Evolutionary conservation across 2,888 invertebrate species (phyloP), one percentile per base, ranked within the genome.

Genomic region (Conops quadrifasciatus): DNA sequence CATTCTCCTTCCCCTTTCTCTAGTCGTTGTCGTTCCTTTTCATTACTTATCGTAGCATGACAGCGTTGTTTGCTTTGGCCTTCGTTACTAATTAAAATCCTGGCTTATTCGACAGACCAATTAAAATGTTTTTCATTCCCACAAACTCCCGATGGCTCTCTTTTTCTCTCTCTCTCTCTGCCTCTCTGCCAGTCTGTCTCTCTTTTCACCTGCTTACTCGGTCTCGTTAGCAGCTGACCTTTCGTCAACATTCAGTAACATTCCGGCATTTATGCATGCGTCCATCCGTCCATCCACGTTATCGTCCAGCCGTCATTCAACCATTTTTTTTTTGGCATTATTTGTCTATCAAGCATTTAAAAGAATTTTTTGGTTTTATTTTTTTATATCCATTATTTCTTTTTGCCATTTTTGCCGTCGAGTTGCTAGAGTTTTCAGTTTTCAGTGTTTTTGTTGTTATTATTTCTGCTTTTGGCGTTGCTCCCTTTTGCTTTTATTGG

Each of bases 281-380:
- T 36, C 45, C 45, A 49, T 49, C 53, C 65, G 26, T 56, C 43
- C 19, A 45, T 63, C 45, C 24, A 16, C 58, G 9, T 24, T 2
- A 21, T 24, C 5, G 26, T 58, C 4, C 21, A 1, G 21, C 26
- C 24, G 19, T 63, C 45, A 47, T 53, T n/a, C 28, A 19, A 9
- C 56, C 43, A 56, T 65, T 53, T 53, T n/a, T 65, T 30, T 53
- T 26, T 30, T 53, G 53, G 16, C 51, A 49, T 51, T 65, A 53
- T 51, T 51, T 65, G 51, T 51, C n/a, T 49, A 53, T 65, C 65
- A 65, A 51, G 30, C 49, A 53, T 53, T 65, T 65, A 51, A 24
- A 13, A 36, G 49, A 65, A 53, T 51, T 53, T 19, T 19, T 51
- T 30, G 30, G 51, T 53, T 53, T 53, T 51, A 36, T 15, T 51